Evolutionary conservation across 2,888 invertebrate genomes (phyloP), one percentile per base, ranked within the genome.

Genomic region (Hypomecis atomaria): DNA sequence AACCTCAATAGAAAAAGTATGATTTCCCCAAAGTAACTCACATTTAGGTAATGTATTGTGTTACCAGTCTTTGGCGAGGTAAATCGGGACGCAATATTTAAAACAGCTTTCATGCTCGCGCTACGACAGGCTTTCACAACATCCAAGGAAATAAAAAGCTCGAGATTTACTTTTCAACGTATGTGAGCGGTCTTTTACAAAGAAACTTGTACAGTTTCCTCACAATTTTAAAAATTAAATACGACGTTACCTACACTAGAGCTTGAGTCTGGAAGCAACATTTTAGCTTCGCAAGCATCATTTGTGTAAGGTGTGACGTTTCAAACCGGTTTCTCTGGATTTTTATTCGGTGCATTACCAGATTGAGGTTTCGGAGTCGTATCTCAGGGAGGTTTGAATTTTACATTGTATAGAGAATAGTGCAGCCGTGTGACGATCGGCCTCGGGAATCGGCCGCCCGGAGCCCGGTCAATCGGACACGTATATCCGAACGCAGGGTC

Each of bases 11-110:
- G 67, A 75, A 71, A 76, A 81, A 76, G 80, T 75, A 77, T 76
- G 77, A 79, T 82, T 81, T 82, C 78, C 79, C 78, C 77, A 73
- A 82, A 83, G 82, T 84, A 79, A 82, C 82, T 83, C 77, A 77
- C 78, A 77, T 83, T 79, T 77, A 78, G 78, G 81, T 82, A 82
- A 84, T 83, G 78, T 84, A 82, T 48, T 81, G 82, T 82, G 80
- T 82, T 82, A 83, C 79, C 78, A 72, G 81, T 85, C 83, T 88
- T 88, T 85, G 78, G 78, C 78, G 71, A 79, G 81, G 85, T 85
- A 88, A 88, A 89, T 86, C 85, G 84, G 81, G 80, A 77, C 82
- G 84, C 85, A 86, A 89, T 89, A 90, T 89, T 90, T 89, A 87
- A 90, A 89, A 87, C 85, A 84, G 87, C 83, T 86, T 88, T 88